phyloP scores from a whole-genome alignment of 2,113 vertebrate genomes.

The Rhagologus leucostigma region DNA sequence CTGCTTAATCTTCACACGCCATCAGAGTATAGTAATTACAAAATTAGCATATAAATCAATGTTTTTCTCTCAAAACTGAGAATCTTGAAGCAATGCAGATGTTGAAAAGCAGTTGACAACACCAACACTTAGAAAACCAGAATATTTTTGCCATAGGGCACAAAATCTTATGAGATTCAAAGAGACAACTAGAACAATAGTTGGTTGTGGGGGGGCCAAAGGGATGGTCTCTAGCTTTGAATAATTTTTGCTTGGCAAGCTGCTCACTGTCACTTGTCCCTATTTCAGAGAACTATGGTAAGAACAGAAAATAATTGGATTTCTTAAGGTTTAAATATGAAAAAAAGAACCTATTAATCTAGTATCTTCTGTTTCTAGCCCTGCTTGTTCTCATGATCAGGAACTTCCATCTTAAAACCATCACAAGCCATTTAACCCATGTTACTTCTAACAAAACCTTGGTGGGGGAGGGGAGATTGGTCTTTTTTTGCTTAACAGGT shows the following conservation, averaged over 20 bases:
- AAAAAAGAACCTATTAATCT: not conserved
- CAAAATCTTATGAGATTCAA: not conserved
- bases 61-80: not conserved
- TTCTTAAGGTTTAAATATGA: not conserved
- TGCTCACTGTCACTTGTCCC: not conserved
- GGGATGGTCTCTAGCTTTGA: not conserved
- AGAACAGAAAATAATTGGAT: not conserved
- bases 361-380: not conserved
- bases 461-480: fast-evolving
- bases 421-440: not conserved
- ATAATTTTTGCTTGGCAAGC: not conserved
- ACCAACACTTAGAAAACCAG: not conserved
- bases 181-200: not conserved
- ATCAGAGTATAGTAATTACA: not conserved
- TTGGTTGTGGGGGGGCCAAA: not conserved
- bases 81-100: not conserved
- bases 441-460: not conserved
- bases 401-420: not conserved
- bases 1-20: not conserved
- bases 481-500: not conserved
- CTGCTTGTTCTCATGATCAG: not conserved
- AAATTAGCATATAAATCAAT: not conserved
- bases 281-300: not conserved
- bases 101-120: not conserved
- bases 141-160: not conserved